Conservation (phyloP, 2,888 invertebrate genomes). For the Meganola albula region DNA sequence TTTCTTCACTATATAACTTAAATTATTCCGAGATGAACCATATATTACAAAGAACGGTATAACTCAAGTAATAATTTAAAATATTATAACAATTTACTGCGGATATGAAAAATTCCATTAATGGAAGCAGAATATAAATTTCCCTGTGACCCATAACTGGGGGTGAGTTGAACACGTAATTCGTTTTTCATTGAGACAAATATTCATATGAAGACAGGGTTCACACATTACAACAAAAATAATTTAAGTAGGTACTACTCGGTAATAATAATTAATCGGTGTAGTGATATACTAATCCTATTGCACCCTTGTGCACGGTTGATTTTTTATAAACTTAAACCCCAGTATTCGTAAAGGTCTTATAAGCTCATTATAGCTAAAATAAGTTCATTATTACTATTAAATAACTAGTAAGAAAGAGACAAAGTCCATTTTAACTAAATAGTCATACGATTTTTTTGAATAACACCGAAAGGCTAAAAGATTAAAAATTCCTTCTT, state of each 20-base stretch:
- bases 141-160: slow-evolving; percentile 47
- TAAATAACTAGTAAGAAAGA: too few relatives aligned
- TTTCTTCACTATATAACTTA: too few relatives aligned
- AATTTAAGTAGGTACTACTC: too few relatives aligned
- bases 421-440: too few relatives aligned
- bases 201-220: slow-evolving; percentile 53
- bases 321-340: neutral
- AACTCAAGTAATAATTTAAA: slow-evolving; percentile 43
- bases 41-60: slow-evolving; percentile 21
- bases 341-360: neutral
- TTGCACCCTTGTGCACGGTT: too few relatives aligned
- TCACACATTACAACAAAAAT: slow-evolving; percentile 2
- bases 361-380: neutral
- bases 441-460: too few relatives aligned
- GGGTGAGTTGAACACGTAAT: slow-evolving; percentile 60
- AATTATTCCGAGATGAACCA: too few relatives aligned
- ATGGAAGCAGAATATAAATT: slow-evolving; percentile 57
- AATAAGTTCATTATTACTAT: neutral
- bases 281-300: too few relatives aligned
- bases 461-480: too few relatives aligned
- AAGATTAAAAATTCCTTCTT: too few relatives aligned
- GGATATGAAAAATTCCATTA: slow-evolving; percentile 61
- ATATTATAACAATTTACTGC: slow-evolving; percentile 49
- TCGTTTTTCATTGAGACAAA: slow-evolving; percentile 75
- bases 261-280: too few relatives aligned